Percentiles rank a stretch among this genome's conserved stretches.
Evolutionary conservation across 2,113 vertebrate species (phyloP).

Genomic region (Micronycteris hirsuta): DNA sequence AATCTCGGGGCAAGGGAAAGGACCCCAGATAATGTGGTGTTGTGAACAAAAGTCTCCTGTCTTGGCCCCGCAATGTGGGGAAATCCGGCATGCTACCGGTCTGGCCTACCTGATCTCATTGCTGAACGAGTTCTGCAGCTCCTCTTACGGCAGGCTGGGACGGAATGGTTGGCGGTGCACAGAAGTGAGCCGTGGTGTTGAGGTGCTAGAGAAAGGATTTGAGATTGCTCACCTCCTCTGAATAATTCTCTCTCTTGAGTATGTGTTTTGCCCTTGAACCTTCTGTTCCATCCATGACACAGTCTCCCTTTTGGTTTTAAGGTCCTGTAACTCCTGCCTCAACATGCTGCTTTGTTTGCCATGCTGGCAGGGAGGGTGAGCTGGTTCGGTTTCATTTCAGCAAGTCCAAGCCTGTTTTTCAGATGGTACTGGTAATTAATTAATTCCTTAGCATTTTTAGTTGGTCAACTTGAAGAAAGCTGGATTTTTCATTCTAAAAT

Average conservation of each 20-base stretch:
- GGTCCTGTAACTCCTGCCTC: constrained; percentile 43
- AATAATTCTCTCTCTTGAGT: constrained; percentile 8
- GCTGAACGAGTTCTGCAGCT: constrained; percentile 60
- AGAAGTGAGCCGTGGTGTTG: background rate
- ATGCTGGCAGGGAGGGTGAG: constrained; percentile 44
- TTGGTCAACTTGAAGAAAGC: constrained; percentile 24
- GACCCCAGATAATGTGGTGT: background rate
- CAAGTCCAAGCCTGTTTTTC: constrained; percentile 57
- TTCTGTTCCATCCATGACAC: constrained; percentile 3
- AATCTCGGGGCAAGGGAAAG: background rate
- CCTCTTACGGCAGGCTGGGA: background rate
- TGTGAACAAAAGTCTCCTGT: background rate
- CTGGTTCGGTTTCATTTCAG: constrained; percentile 58
- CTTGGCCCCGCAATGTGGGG: background rate
- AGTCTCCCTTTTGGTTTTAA: constrained; percentile 44
- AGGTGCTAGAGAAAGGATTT: background rate
- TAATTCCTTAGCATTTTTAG: constrained; percentile 8
- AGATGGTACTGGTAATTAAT: constrained; percentile 29
- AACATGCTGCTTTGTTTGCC: constrained; percentile 56
- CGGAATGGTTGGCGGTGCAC: background rate
- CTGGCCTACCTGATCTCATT: background rate
- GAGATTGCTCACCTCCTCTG: background rate
- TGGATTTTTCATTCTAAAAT: constrained; percentile 30
- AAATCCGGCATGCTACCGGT: background rate
- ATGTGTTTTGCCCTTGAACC: background rate